These are phyloP conservation scores for Odontesthes bonariensis DNA, from an alignment of 2,113 vertebrate genomes.

Conservation along the genomic window DNA sequence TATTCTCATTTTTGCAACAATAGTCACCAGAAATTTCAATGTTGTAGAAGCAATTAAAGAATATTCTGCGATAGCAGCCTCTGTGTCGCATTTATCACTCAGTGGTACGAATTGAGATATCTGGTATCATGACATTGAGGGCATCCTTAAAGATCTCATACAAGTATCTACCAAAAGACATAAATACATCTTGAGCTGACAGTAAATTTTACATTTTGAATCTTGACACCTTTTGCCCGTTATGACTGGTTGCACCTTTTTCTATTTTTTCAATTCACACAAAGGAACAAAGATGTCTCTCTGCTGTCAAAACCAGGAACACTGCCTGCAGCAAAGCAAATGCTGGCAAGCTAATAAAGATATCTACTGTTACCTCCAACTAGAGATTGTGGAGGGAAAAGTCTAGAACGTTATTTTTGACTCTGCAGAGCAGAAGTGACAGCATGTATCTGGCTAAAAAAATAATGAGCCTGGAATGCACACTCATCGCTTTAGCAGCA, in stretches of 20 bases:
- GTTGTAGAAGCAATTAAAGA: too few relatives aligned
- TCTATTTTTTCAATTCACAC: slow-evolving; percentile 25
- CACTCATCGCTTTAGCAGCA: slow-evolving; percentile 63
- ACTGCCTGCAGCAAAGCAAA: slow-evolving; percentile 44
- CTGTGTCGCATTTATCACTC: background rate
- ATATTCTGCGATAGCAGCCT: background rate
- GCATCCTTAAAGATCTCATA: background rate
- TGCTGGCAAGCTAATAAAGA: slow-evolving; percentile 71
- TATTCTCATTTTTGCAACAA: too few relatives aligned
- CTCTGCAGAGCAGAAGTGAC: slow-evolving; percentile 78
- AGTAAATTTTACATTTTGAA: background rate
- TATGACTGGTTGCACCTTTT: slow-evolving; percentile 8
- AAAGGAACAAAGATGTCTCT: slow-evolving; percentile 42
- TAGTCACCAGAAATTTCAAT: too few relatives aligned
- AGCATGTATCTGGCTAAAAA: slow-evolving; percentile 76
- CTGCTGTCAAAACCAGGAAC: slow-evolving; percentile 55
- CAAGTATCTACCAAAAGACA: background rate
- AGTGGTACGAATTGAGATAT: background rate
- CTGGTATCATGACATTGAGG: background rate
- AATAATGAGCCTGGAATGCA: slow-evolving; percentile 77
- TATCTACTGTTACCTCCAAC: slow-evolving; percentile 65
- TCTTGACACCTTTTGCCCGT: background rate
- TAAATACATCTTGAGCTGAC: background rate
- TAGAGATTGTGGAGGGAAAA: slow-evolving; percentile 50
- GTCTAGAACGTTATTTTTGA: slow-evolving; percentile 77